Base-by-base conservation (phyloP, 2,888 invertebrate genomes). In the Masnerella sp. region DNA sequence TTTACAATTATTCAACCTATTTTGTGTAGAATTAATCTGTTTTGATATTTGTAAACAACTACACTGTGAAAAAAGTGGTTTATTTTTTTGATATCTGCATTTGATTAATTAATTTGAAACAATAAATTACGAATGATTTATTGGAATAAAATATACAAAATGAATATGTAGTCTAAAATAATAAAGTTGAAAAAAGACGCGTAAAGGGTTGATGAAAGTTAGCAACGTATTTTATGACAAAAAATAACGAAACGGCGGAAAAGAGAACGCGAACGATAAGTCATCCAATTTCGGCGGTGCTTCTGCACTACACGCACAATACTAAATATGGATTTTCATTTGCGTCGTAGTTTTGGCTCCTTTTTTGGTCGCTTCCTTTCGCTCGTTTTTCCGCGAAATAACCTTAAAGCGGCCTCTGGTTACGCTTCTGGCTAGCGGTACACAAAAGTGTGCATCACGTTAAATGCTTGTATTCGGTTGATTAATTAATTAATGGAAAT, bases 341-440 rank as follows among this genome's bases (percentile, higher is more conserved):
- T 17, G 7, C 14, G n/a, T 9, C 30, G 30, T n/a, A 14, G 25
- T 34, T 62, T 34, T 20, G 22, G 5, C 28, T n/a, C 36, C 15
- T 15, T 11, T 18, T 30, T 17, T 8, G 18, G n/a, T 25, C 9
- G 9, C 7, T 28, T 9, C 40, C 18, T 38, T 32, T 2, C 11
- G 17, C 36, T 11, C 17, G 9, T 38, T 14, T 38, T 38, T 47
- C 42, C 45, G 34, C 32, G 12, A 20, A 62, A 52, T 45, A 12
- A 36, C 25, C 28, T 18, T 43, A 54, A 65, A 72, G 52, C 58
- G 34, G n/a, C 34, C 59, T 73, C 67, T 73, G 72, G 72, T 73
- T 73, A 67, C 72, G 59, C 65, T 59, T 72, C 62, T 62, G 61
- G 49, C 51, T 65, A 14, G 7, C 40, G 18, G 9, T 40, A 56